Percentiles rank a stretch among this genome's conserved stretches.
These are phyloP conservation scores for Arothron firmamentum DNA, from an alignment of 2,113 vertebrate genomes.

Conservation along the genomic window DNA sequence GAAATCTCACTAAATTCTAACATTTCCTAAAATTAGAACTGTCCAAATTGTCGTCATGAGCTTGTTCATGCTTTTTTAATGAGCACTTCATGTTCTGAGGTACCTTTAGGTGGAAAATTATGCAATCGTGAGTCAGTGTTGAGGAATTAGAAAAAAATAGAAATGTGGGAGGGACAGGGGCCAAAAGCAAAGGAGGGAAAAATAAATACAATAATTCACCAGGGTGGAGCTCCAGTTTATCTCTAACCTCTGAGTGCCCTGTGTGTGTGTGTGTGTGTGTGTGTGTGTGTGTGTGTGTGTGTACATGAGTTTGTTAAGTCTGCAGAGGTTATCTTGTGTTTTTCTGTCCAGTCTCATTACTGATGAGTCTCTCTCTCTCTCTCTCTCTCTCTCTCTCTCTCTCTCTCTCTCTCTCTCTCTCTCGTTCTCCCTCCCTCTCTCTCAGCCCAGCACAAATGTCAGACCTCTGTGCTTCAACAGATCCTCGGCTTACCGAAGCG, in stretches of 20 bases:
- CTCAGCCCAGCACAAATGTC: too few species aligned
- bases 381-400: too few species aligned
- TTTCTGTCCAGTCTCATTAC: neutral
- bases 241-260: constrained; percentile 9
- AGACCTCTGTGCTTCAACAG: too few species aligned
- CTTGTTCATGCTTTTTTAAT: neutral
- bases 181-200: constrained; percentile 2
- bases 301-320: neutral
- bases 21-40: too few species aligned
- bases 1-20: too few species aligned
- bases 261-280: constrained; percentile 4
- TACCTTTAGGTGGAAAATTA: neutral
- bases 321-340: neutral
- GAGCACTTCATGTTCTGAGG: neutral
- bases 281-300: neutral
- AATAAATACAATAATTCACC: constrained; percentile 11
- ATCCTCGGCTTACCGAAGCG: too few species aligned
- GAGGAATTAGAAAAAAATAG: neutral
- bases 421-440: neutral
- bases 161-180: neutral
- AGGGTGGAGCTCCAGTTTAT: constrained; percentile 8
- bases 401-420: neutral
- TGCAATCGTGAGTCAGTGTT: neutral
- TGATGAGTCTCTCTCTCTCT: constrained; percentile 1
- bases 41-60: neutral